Evolutionary conservation across 2,888 invertebrate species (phyloP), one percentile per base, ranked within the genome.

Genomic region (Cyrtodaria siliqua): DNA sequence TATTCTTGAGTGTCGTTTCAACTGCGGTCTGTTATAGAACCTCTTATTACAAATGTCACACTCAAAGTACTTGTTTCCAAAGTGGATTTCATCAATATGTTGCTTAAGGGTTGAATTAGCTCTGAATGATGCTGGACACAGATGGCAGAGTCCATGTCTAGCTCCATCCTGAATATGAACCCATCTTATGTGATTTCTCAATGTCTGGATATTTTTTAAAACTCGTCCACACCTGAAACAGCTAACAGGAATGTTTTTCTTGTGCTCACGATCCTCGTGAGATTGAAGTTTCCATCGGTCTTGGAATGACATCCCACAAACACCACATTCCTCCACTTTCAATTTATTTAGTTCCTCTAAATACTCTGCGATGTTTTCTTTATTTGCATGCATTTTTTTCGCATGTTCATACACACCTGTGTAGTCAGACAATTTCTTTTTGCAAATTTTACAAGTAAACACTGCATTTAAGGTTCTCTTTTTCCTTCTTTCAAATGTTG

Each of bases 21-120:
- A 63, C 57, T 86, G 86, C 16, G 86, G 70, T 44, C 76, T 76
- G 20, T 84, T 69, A 47, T 81, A 80, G 67, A 89, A 89, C 33
- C 40, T 74, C 57, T 88, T 87, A 3, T 75, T 70, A 64, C 89
- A 89, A 24, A 78, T 64, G 20, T 79, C 44, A 64, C 89, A 89
- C 0, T 60, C 47, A 12, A 84, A 70, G 38, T 80, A 70, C 42
- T 72, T 72, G 56, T 84, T 81, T 9, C 82, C 81, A 53, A 79
- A 75, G 63, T 89, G 89, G 38, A 86, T 84, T 55, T 85, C 81
- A 38, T 86, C 79, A 24, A 88, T 79, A 59, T 89, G 89, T 33
- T 86, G 84, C 55, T 84, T 85, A 14, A 89, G 59, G 26, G 86
- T 83, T 12, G 73, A 64, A 12, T 68, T 53, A 60, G 85, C 82